Conservation (phyloP, 1,140 invertebrate genomes). For the Centruroides vittatus region DNA sequence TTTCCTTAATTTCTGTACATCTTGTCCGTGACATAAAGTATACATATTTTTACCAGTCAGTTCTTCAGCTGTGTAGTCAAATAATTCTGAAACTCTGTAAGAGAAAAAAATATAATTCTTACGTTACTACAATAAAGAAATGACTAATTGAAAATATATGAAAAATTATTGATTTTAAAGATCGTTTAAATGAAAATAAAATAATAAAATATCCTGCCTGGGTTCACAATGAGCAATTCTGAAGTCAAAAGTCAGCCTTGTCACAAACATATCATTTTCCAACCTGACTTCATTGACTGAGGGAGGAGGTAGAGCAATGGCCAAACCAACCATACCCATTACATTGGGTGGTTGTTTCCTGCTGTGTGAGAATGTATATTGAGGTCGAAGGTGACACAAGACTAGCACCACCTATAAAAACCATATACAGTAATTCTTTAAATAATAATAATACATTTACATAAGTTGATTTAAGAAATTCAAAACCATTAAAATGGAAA, state of each 20-base stretch:
- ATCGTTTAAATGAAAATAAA: neutral
- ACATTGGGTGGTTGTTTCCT: conserved; percentile 41
- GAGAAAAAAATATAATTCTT: neutral
- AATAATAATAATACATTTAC: no score
- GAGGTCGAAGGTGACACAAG: conserved; percentile 72
- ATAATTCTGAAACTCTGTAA: conserved; percentile 70
- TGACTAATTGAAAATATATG: no score
- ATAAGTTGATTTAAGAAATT: no score
- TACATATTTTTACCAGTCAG: conserved; percentile 87
- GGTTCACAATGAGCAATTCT: conserved; percentile 93
- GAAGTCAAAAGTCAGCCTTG: conserved; percentile 87
- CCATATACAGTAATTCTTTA: no score
- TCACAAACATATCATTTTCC: conserved; percentile 94
- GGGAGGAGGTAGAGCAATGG: conserved; percentile 87
- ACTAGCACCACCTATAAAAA: conserved; percentile 69
- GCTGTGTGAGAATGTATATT: conserved; percentile 79
- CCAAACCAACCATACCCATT: conserved; percentile 82
- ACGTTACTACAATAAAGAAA: neutral
- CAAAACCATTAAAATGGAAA: no score
- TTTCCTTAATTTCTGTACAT: conserved; percentile 81
- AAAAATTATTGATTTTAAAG: no score
- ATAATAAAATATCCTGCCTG: conserved; percentile 44
- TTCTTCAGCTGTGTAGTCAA: conserved; percentile 88
- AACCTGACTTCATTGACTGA: conserved; percentile 91
- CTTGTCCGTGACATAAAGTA: conserved; percentile 85